phyloP scores from a whole-genome alignment of 2,113 vertebrate genomes.

The Psilopogon haemacephalus region DNA sequence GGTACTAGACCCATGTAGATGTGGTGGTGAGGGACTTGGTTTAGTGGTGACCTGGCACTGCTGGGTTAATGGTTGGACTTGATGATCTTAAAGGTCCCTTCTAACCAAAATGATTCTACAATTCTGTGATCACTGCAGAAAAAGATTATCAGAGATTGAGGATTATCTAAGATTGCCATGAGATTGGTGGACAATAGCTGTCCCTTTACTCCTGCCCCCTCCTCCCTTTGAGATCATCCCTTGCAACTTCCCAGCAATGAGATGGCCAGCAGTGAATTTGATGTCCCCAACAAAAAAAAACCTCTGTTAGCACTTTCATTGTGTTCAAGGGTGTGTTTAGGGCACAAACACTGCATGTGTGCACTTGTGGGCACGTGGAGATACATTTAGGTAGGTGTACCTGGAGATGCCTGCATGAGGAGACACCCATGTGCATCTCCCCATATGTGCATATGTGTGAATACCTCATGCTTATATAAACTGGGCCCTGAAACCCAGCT shows the following conservation, averaged over 20 bases:
- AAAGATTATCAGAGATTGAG: background rate
- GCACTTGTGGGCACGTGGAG: background rate
- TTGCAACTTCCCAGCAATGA: background rate
- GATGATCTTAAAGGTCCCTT: too few species aligned
- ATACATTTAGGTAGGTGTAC: background rate
- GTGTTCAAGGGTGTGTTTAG: fast-evolving
- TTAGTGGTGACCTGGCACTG: too few species aligned
- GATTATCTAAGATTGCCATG: background rate
- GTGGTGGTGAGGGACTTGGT: too few species aligned
- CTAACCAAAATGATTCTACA: too few species aligned
- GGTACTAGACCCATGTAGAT: too few species aligned
- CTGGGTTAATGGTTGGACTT: too few species aligned
- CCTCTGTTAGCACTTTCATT: background rate
- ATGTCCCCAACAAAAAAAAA: background rate
- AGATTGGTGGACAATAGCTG: fast-evolving
- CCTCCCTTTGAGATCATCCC: background rate
- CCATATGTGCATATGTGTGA: background rate
- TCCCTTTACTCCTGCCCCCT: background rate
- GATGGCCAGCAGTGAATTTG: background rate
- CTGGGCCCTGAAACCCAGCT: conserved; percentile 14
- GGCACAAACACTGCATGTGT: background rate
- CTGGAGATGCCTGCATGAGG: background rate
- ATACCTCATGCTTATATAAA: conserved; percentile 36
- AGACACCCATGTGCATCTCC: background rate
- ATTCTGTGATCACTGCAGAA: background rate